Evolutionary conservation across 2,113 vertebrate species (phyloP), one percentile per base, ranked within the genome.

Genomic region (Oryzias melastigma): DNA sequence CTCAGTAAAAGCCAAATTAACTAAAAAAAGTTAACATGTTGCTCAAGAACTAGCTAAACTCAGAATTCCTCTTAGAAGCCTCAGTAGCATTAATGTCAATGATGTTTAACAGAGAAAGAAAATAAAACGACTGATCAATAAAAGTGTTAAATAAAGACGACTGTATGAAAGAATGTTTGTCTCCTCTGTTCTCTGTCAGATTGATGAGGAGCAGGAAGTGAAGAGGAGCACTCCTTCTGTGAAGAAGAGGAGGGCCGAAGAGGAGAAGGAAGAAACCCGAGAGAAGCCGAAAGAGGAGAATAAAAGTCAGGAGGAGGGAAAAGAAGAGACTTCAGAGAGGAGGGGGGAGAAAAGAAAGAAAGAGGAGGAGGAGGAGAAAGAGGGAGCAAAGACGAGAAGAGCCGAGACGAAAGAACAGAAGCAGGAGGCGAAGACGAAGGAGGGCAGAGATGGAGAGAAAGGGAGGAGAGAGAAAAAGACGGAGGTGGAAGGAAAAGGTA

Each of bases 221-320:
- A 29, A 41, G 25, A 64, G 40, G 56, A 65, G 18, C 7, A 15
- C 14, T 0, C 6, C 49, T 16, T 2, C 19, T 24, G 22, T 16
- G 4, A 19, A 7, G 1, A 0, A 40, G 27, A 51, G 14, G 15
- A 42, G 27, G 5, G 4, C 24, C n/a, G 19, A 64, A 2, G 49
- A 53, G 47, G 24, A 57, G 5, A 13, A 55, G n/a, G 52, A 57
- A 2, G 54, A 70, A 16, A 58, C 14, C 1, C 18, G 8, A 54
- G 58, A 53, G 44, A 59, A 60, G 58, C 65, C 55, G 35, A 77
- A 53, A 45, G 62, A 35, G 55, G 45, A 56, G 17, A 46, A 53
- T 41, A 3, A 41, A 41, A 13, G 57, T 0, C 4, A 62, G 22
- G n/a, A 20, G 45, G 17, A 57, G 24, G 46, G 18, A 12, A 18